Evolutionary conservation across 2,888 invertebrate genomes (phyloP), one percentile per base, ranked within the genome.

Genomic region (Chaetogeoica ovagalla): DNA sequence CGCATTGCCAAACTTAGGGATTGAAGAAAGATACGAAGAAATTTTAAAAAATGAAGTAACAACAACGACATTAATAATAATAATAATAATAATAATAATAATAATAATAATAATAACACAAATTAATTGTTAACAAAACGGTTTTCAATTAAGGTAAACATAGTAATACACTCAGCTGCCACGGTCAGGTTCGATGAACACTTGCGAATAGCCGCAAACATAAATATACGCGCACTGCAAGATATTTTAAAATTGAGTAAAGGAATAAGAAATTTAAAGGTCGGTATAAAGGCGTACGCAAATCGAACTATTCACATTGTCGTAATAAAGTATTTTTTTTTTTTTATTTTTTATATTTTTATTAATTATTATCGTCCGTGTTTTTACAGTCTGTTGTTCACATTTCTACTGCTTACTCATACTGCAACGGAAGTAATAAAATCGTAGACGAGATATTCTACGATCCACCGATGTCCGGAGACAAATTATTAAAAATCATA

Each of bases 121-220:
- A n/a, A n/a, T n/a, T n/a, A n/a, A n/a, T 15, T 48, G 13, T 48
- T 13, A 11, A 48, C 48, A 48, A 48, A 48, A 48, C 48, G 48
- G 13, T 48, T 48, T 48, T 15, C 48, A 9, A 48, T 17, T 13
- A 23, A 77, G 77, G 90, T 93, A 62, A 86, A 88, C 74, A 87
- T 91, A 81, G 90, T 93, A 19, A 92, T 97, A 86, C 96, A 97
- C 85, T 92, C 93, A 13, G 97, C 97, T 0, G 97, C 97, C 0
- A 97, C 96, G 0, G 94, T 97, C 7, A 91, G 91, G 84, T 96
- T 96, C 84, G 94, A 95, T 85, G 95, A 95, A 85, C 91, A 91
- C 66, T 87, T 96, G 0, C 90, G 91, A 85, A 87, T 91, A 6
- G 93, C 95, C 0, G 89, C 94, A 48, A 89, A 89, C 63, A 93